Conservation (phyloP, 1,140 invertebrate genomes). For the Drosophila rhopaloa region DNA sequence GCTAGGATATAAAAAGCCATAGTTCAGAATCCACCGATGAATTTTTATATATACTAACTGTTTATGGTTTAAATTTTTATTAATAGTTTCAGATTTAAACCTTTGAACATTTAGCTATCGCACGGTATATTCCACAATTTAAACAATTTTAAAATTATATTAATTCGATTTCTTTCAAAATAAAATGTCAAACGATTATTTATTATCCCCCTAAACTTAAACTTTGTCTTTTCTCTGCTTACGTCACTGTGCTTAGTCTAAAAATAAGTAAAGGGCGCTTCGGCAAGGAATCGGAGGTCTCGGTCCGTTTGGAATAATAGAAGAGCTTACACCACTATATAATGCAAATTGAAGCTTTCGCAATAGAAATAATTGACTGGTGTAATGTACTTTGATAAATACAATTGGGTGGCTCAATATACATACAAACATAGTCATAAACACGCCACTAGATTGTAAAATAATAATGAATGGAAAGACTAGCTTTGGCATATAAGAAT, state of each 20-base stretch:
- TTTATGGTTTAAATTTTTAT: no score
- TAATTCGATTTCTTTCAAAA: no score
- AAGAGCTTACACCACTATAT: slow-evolving; percentile 16
- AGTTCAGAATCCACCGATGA: no score
- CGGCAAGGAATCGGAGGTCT: slow-evolving; percentile 13
- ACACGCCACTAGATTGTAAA: neutral
- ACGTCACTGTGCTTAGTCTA: slow-evolving; percentile 5
- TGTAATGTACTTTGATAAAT: slow-evolving; percentile 17
- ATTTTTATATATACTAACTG: no score
- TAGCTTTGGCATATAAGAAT: neutral
- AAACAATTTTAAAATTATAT: no score
- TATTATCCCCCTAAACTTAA: no score
- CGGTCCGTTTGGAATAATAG: slow-evolving; percentile 19
- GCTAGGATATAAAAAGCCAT: no score
- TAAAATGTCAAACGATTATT: no score
- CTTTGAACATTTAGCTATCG: no score
- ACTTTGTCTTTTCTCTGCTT: neutral
- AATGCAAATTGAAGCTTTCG: slow-evolving; percentile 31
- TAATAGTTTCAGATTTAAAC: no score
- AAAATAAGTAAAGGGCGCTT: slow-evolving; percentile 28
- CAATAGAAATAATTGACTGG: slow-evolving; percentile 22
- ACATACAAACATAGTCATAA: no score
- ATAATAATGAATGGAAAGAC: neutral
- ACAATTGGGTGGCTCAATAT: slow-evolving; percentile 1
- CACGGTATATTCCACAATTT: no score